Evolutionary conservation across 2,113 vertebrate genomes (phyloP).

Genomic region (Gnathonemus echidnorhynchus): DNA sequence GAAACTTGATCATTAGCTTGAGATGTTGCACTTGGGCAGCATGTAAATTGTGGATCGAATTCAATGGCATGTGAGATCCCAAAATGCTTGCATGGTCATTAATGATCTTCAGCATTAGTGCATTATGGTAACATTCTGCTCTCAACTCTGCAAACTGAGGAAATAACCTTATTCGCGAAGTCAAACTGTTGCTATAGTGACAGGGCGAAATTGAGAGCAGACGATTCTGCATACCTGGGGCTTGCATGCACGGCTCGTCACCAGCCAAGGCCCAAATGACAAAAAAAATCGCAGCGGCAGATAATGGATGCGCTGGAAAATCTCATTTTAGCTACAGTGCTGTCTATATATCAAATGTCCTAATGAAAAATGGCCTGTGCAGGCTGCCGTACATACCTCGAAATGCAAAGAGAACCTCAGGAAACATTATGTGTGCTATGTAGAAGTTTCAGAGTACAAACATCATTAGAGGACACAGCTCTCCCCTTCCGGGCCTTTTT

Average conservation of each 20-base stretch:
- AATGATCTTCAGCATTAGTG: background rate
- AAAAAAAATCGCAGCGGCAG: background rate
- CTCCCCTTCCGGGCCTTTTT: background rate
- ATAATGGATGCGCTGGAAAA: background rate
- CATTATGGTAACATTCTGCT: background rate
- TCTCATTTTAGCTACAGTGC: background rate
- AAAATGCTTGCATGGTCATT: background rate
- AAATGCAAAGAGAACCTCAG: background rate
- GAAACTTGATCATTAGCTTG: background rate
- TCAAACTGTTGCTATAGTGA: conserved; percentile 21
- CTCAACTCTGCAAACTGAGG: background rate
- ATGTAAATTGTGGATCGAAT: background rate
- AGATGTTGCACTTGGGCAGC: background rate
- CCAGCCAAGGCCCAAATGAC: background rate
- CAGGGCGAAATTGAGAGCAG: conserved; percentile 9
- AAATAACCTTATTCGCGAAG: conserved; percentile 1
- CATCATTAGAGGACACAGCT: background rate
- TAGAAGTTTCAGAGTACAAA: background rate
- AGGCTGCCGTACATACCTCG: background rate
- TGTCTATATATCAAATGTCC: background rate
- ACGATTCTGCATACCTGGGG: background rate
- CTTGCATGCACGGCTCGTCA: background rate
- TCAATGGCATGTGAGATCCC: background rate
- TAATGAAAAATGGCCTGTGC: background rate
- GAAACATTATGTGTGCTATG: background rate